These are phyloP conservation scores for Drosophila stalkeri DNA, from an alignment of 2,888 invertebrate species.

Conservation along the genomic window DNA sequence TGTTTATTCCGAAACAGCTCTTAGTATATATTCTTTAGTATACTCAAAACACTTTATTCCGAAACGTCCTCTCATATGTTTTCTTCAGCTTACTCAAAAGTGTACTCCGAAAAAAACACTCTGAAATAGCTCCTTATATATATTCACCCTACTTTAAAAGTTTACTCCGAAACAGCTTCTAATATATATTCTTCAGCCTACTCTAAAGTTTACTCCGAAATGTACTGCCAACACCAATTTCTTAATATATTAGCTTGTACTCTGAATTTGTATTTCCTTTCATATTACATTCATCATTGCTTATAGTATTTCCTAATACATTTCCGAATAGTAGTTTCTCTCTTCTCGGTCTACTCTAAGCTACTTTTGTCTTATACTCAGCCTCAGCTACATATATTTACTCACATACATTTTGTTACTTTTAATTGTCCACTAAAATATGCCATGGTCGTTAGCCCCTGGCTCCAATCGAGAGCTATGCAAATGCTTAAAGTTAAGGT, in stretches of 20 bases:
- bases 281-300: neutral
- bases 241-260: no score
- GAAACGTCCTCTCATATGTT: neutral
- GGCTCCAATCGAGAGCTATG: constrained; percentile 62
- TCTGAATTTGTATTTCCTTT: neutral
- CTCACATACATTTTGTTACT: constrained; percentile 39
- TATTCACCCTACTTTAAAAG: no score
- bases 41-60: neutral
- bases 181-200: neutral
- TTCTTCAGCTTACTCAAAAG: neutral
- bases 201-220: neutral
- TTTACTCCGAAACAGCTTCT: neutral
- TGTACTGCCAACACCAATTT: neutral
- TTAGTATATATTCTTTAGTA: no score
- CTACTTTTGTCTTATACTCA: neutral
- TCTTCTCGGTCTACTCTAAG: neutral
- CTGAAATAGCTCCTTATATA: neutral
- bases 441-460: constrained; percentile 27
- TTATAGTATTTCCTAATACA: neutral
- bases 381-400: no score
- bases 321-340: neutral
- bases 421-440: constrained; percentile 66
- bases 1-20: neutral
- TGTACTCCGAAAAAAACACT: neutral
- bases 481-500: constrained; percentile 60